phyloP scores from a whole-genome alignment of 2,888 invertebrate genomes.

The Griposia aprilina region DNA sequence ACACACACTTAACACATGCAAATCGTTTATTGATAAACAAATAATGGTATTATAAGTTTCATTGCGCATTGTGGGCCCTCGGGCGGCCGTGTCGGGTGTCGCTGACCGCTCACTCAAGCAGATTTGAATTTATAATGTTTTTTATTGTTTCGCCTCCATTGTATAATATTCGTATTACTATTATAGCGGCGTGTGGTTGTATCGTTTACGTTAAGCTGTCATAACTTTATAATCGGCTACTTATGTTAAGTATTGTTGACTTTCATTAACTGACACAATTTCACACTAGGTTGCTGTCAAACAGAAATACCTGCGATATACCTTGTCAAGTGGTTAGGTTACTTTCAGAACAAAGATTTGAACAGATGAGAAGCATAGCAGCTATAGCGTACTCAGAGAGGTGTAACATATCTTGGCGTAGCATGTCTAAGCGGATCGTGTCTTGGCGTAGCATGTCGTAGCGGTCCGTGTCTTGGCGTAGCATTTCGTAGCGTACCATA shows the following conservation, averaged over 20 bases:
- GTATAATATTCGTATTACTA: conserved; percentile 70
- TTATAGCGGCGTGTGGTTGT: conserved; percentile 39
- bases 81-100: conserved; percentile 64
- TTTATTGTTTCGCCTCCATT: conserved; percentile 75
- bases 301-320: neutral
- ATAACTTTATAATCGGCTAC: conserved; percentile 50
- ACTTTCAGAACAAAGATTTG: neutral
- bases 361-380: neutral
- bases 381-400: neutral
- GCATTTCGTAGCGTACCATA: conserved; percentile 5
- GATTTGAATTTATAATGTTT: conserved; percentile 83
- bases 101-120: conserved; percentile 79
- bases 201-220: conserved; percentile 32
- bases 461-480: conserved; percentile 2
- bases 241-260: conserved; percentile 42
- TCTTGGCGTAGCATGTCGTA: conserved; percentile 9
- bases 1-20: conserved; percentile 86
- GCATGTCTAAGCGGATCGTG: conserved; percentile 2
- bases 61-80: conserved; percentile 80
- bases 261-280: conserved; percentile 4
- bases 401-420: conserved; percentile 12
- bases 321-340: neutral
- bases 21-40: conserved; percentile 89
- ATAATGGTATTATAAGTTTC: conserved; percentile 88
- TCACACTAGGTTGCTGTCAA: neutral